Base-by-base conservation (phyloP, 2,113 vertebrate genomes). In the Centropristis striata region DNA sequence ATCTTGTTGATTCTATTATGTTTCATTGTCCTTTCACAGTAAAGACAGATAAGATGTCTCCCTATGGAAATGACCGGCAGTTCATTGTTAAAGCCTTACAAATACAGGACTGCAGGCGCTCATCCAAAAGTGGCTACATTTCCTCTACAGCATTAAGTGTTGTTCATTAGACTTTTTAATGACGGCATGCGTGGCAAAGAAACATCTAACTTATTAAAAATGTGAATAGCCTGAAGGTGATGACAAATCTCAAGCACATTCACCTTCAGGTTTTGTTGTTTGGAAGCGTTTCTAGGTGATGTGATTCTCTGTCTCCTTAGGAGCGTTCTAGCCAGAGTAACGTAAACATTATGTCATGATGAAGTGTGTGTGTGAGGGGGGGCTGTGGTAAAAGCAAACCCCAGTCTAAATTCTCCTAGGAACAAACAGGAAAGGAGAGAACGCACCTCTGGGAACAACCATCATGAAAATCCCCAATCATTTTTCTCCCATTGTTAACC, bases 271-370 rank as follows among this genome's bases (percentile, higher is more conserved):
- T 73, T 71, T 16, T 57, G 15, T 60, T 66, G 16, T 49, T 41
- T 63, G 23, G 13, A 20, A 57, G 55, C 16, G 28, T 80, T 41
- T 81, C 63, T 36, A 32, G 75, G 44, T 70, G 78, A 86, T 71
- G 74, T 23, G 50, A 44, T 37, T 50, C 61, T 58, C 63, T 63
- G 53, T 59, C 46, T 59, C 21, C 28, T 64, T 2, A 58, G 54
- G 65, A 54, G 6, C 1, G 1, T 25, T 79, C 58, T 8, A 41
- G 8, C 36, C 27, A 41, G 8, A 61, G 32, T 50, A 68, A 57
- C 76, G 59, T 51, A 85, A 85, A 88, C 55, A 88, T 73, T 61
- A 80, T 76, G 66, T 82, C 73, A 80, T 59, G 36, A 36, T 81
- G 60, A 85, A 58, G 27, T 51, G 9, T 21, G 21, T n/a, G 23